Evolutionary conservation across 2,797 vertebrate species (phyloP).

Genomic region (Onychomys torridus): DNA sequence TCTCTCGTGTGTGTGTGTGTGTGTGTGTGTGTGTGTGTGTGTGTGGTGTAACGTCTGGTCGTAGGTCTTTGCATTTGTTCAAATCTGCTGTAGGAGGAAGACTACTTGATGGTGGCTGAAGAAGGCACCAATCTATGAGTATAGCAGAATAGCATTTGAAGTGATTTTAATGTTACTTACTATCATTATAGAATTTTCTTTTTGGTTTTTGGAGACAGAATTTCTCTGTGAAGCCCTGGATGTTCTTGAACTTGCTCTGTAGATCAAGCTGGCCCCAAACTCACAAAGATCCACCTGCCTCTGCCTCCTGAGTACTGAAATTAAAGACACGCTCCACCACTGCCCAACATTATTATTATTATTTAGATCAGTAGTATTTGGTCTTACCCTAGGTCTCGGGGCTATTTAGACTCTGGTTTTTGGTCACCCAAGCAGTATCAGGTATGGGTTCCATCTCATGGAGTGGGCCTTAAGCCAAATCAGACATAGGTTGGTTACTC

Average conservation of each 20-base stretch:
- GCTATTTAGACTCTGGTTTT: not conserved
- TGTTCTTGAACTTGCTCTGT: not conserved
- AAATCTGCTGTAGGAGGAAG: not conserved
- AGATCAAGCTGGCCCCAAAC: not conserved
- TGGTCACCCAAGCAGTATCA: not conserved
- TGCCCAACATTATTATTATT: not conserved
- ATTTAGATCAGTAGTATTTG: not conserved
- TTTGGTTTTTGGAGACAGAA: not conserved
- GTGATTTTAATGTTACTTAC: not conserved
- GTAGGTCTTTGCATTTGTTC: not conserved
- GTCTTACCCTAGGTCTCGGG: not conserved
- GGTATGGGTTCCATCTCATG: not conserved
- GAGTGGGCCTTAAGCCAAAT: not conserved
- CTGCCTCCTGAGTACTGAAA: not conserved
- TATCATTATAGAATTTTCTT: not conserved
- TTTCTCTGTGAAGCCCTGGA: not conserved
- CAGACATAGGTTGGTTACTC: not conserved
- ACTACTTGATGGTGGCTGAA: not conserved
- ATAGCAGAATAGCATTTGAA: not conserved
- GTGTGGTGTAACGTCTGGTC: not conserved
- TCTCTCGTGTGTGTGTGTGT: too few relatives aligned
- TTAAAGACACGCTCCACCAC: not conserved
- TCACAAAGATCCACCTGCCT: not conserved
- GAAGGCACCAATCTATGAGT: not conserved
- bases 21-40: not conserved